These are phyloP conservation scores for Prorops nasuta DNA, from an alignment of 1,140 invertebrate species.

Conservation along the genomic window DNA sequence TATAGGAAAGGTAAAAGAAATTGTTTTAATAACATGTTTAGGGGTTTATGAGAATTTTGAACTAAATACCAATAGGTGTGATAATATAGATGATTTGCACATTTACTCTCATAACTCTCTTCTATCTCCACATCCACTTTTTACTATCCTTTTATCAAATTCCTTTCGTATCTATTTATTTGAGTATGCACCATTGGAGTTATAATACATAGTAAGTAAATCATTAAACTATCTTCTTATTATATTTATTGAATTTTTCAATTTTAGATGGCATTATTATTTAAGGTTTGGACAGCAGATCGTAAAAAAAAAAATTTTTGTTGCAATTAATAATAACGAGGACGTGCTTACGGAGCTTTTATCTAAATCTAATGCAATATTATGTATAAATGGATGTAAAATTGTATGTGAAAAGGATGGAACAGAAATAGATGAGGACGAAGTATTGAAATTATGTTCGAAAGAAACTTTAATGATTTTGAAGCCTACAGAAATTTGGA, in stretches of 20 bases:
- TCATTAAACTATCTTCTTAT: neutral
- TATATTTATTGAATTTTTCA: neutral
- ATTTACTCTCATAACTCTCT: neutral
- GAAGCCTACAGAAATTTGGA: neutral
- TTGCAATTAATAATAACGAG: neutral
- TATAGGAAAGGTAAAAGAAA: neutral
- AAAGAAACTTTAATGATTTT: neutral
- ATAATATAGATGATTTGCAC: neutral
- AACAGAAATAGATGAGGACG: neutral
- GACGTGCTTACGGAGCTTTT: neutral
- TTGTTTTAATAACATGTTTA: neutral
- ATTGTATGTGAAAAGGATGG: neutral
- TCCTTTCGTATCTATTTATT: neutral
- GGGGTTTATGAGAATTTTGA: neutral
- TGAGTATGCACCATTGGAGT: neutral
- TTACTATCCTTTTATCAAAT: neutral
- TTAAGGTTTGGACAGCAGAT: neutral
- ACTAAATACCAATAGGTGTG: neutral
- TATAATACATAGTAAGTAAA: neutral
- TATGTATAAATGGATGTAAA: neutral
- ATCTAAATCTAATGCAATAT: neutral
- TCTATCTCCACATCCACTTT: neutral
- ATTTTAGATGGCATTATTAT: neutral
- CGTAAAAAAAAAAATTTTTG: neutral
- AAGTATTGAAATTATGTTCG: neutral